phyloP scores from a whole-genome alignment of 2,888 invertebrate genomes.

The Synergus gifuensis region DNA sequence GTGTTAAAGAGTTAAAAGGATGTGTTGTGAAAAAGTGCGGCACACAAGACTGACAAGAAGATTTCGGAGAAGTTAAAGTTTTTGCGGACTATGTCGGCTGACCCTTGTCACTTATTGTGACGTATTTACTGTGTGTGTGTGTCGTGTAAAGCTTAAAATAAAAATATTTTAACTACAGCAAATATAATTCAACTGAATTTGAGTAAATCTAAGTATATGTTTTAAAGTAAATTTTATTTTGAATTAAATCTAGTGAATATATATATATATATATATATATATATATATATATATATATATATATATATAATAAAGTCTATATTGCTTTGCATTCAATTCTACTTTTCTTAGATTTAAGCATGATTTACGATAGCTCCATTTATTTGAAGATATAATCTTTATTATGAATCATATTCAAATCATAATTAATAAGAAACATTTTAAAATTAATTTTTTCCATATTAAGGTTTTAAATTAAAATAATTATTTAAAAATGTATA shows the following conservation, averaged over 20 bases:
- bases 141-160: not conserved
- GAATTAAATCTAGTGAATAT: too few relatives aligned
- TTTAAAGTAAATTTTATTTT: too few relatives aligned
- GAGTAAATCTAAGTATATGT: too few relatives aligned
- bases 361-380: too few relatives aligned
- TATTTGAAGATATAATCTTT: too few relatives aligned
- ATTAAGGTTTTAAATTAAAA: too few relatives aligned
- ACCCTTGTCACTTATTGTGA: conserved; percentile 30
- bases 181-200: too few relatives aligned
- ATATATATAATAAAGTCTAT: too few relatives aligned
- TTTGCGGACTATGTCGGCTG: conserved; percentile 1
- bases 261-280: too few relatives aligned
- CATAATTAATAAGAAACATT: not conserved
- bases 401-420: not conserved
- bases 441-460: not conserved
- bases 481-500: not conserved
- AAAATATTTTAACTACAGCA: not conserved
- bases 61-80: conserved; percentile 18
- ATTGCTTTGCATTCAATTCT: too few relatives aligned
- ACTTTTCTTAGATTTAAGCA: too few relatives aligned
- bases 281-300: too few relatives aligned
- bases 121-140: not conserved
- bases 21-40: not conserved
- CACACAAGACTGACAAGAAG: not conserved
- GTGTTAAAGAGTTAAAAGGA: not conserved